Base-by-base conservation (phyloP, 2,888 invertebrate species). In the Epirrita christyi region DNA sequence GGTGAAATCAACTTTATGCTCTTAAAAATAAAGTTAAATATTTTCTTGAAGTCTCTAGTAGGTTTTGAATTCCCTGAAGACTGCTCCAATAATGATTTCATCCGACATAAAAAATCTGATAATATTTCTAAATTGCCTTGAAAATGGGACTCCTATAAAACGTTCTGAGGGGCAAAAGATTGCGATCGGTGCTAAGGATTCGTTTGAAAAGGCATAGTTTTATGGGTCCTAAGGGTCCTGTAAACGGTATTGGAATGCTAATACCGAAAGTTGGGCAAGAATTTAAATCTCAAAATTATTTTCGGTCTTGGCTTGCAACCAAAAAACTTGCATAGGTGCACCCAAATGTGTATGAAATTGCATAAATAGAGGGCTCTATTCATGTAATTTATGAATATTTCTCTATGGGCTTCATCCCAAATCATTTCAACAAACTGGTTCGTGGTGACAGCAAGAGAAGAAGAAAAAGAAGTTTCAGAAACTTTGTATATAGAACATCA, bases 141-240 rank as follows among this genome's bases (percentile, higher is more conserved):
- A 50, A 44, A 63, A 63, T 58, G 50, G 57, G 43, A 32, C 10
- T 34, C 44, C 40, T 46, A 56, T 59, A 63, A 62, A 64, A 62
- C 52, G 54, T 41, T 60, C 51, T 42, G 29, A 34, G 59, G 58
- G 55, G 43, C 38, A 28, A 43, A 51, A 55, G 55, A 56, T 61
- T 56, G 38, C 49, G 56, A 63, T 61, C 49, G 38, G 53, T 34
- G 46, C 47, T 50, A 56, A 56, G 55, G 55, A 52, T 58, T 51
- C 55, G 45, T 54, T 51, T 60, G 46, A 41, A 34, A 50, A 42
- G 56, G 60, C 58, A 61, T 66, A 63, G 51, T 63, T 66, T 59
- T 63, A 62, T 59, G 43, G 53, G 43, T 29, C 51, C 55, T 53
- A 45, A 36, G 47, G 55, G 58, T 37, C 50, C 29, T 54, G 45